Percentiles rank a stretch among this genome's conserved stretches.
These are phyloP conservation scores for Drosophila sproati DNA, from an alignment of 1,140 invertebrate genomes.

Conservation along the genomic window DNA sequence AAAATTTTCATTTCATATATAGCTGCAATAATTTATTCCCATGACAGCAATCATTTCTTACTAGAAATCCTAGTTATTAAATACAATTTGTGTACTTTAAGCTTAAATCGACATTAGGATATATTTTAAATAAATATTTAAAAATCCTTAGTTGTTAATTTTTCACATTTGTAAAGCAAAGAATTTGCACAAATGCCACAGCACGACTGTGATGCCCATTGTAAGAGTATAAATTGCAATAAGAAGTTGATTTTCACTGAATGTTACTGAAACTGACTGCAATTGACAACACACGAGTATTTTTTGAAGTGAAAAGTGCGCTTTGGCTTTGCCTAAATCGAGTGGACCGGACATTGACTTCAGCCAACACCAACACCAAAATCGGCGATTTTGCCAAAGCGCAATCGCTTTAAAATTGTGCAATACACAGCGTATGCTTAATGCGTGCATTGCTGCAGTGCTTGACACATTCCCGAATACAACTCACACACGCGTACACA, in stretches of 20 bases:
- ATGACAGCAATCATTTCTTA: no score
- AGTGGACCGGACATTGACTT: slow-evolving; percentile 20
- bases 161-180: background rate
- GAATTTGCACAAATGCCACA: background rate
- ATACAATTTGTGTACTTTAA: no score
- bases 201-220: background rate
- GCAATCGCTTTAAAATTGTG: slow-evolving; percentile 41
- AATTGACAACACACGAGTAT: slow-evolving; percentile 19
- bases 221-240: slow-evolving; percentile 4
- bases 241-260: slow-evolving; percentile 27
- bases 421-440: slow-evolving; percentile 43
- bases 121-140: no score
- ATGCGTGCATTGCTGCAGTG: slow-evolving; percentile 19
- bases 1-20: no score
- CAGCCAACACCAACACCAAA: background rate
- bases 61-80: no score
- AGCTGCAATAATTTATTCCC: no score
- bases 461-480: background rate
- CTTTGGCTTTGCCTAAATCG: slow-evolving; percentile 31
- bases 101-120: no score
- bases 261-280: slow-evolving; percentile 11
- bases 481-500: background rate
- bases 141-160: no score
- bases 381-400: background rate
- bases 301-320: slow-evolving; percentile 17